Conservation (phyloP, 2,797 vertebrate species). For the Botia kubotai region DNA sequence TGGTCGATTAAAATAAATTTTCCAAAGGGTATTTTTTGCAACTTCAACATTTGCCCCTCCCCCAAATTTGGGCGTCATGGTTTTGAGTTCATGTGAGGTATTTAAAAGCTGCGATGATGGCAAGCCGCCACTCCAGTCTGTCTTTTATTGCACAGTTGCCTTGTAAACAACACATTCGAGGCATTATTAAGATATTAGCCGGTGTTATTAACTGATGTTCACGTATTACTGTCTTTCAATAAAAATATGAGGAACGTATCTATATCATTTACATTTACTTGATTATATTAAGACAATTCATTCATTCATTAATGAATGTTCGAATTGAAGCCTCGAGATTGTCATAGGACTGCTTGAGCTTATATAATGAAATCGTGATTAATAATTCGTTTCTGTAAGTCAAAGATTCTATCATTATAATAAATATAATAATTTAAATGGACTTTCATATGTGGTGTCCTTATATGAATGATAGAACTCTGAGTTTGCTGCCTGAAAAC, state of each 20-base stretch:
- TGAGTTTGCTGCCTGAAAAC: too few relatives aligned
- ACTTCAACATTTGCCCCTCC: background rate
- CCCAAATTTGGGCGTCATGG: background rate
- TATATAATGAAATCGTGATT: conserved; percentile 6
- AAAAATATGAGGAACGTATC: background rate
- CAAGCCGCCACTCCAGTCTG: conserved; percentile 16
- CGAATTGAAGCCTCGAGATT: background rate
- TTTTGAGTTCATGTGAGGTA: conserved; percentile 46
- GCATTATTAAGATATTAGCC: too few relatives aligned
- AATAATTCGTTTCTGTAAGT: conserved; percentile 13
- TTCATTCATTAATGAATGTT: background rate
- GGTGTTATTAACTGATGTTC: background rate
- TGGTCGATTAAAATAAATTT: background rate
- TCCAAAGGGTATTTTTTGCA: background rate
- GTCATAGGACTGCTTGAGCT: background rate
- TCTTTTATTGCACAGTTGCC: background rate
- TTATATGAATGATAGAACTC: background rate
- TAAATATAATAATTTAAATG: background rate
- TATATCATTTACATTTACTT: background rate
- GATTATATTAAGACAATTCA: too few relatives aligned
- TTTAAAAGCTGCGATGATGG: conserved; percentile 41
- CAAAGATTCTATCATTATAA: background rate
- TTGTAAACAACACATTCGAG: background rate
- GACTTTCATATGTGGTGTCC: background rate
- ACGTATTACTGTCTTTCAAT: background rate